Evolutionary conservation across 2,113 vertebrate species (phyloP).

Genomic region (Psammodynastes pulverulentus): DNA sequence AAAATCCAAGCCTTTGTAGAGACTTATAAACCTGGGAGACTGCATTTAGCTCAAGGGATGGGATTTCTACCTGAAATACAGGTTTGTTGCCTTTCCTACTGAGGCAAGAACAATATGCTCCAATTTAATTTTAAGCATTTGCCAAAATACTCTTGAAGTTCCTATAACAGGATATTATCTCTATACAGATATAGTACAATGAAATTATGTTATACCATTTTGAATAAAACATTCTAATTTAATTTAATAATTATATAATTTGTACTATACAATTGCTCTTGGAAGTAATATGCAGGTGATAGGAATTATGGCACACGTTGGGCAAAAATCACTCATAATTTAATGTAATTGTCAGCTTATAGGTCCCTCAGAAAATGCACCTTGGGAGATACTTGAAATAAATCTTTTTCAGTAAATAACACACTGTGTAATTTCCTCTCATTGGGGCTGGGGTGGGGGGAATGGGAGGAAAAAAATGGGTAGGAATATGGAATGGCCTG

Average conservation of each 20-base stretch:
- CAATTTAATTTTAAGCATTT: not conserved
- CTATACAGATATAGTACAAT: not conserved
- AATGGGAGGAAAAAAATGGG: not conserved
- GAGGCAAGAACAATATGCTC: not conserved
- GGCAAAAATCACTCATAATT: not conserved
- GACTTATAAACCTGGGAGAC: not conserved
- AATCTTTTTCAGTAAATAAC: not conserved
- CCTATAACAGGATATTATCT: not conserved
- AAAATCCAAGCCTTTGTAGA: not conserved
- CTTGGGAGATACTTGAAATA: not conserved
- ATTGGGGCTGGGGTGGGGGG: not conserved
- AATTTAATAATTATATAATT: not conserved
- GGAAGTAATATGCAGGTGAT: not conserved
- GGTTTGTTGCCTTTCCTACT: not conserved
- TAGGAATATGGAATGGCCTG: not conserved
- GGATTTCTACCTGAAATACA: not conserved
- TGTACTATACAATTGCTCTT: not conserved
- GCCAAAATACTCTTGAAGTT: not conserved
- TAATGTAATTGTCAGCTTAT: not conserved
- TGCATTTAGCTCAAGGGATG: not conserved
- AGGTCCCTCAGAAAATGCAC: not conserved
- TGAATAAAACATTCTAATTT: not conserved
- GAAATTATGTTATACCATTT: not conserved
- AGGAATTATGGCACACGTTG: not conserved
- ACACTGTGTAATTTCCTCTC: not conserved